These are phyloP conservation scores for Pelobates fuscus DNA, from an alignment of 2,113 vertebrate genomes.

Conservation along the genomic window DNA sequence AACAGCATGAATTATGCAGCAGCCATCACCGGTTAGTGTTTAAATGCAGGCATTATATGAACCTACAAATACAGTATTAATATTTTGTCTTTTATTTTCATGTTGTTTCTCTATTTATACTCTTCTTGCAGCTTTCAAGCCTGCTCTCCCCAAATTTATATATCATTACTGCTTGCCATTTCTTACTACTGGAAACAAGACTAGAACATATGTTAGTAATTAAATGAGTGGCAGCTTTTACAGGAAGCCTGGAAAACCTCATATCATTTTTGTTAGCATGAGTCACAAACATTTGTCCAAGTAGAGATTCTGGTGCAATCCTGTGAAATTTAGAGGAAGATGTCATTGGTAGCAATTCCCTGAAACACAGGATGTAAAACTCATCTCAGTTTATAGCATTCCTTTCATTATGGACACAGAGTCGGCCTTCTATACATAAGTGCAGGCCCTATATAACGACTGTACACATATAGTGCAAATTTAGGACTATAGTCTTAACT, in stretches of 20 bases:
- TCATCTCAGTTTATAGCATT: not conserved
- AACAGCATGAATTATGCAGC: too few species aligned
- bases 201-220: conserved; percentile 21
- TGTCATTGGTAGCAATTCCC: conserved; percentile 14
- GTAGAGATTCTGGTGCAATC: conserved; percentile 17
- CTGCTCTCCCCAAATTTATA: not conserved
- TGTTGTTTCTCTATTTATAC: not conserved
- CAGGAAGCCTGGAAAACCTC: conserved; percentile 40
- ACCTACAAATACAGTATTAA: not conserved
- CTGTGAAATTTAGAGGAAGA: conserved; percentile 16
- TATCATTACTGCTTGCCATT: not conserved
- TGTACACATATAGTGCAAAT: too few species aligned
- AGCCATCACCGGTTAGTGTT: too few species aligned
- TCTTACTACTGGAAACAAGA: conserved; percentile 1
- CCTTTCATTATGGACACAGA: not conserved
- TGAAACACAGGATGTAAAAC: conserved; percentile 13
- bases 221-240: conserved; percentile 9
- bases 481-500: too few species aligned
- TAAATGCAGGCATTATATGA: not conserved
- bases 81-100: not conserved
- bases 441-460: too few species aligned
- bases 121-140: not conserved
- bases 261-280: conserved; percentile 15
- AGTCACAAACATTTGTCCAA: conserved; percentile 28
- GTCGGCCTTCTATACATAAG: too few species aligned